Percentiles rank a stretch among this genome's conserved stretches.
Evolutionary conservation across 2,113 vertebrate genomes (phyloP).

Genomic region (Megaceryle maxima): DNA sequence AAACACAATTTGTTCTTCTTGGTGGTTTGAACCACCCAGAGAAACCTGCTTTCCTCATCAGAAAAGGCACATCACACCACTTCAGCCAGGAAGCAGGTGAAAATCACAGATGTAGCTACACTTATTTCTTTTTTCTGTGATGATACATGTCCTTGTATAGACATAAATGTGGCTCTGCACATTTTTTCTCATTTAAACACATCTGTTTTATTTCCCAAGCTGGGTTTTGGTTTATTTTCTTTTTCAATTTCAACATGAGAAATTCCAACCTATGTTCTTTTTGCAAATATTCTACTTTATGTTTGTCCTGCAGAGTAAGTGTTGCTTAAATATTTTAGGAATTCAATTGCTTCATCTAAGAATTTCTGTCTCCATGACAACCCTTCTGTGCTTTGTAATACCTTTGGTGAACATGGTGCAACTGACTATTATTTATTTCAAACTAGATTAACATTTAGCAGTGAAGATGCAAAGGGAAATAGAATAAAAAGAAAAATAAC

Average conservation of each 20-base stretch:
- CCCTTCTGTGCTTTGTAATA: constrained; percentile 44
- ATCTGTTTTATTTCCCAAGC: neutral
- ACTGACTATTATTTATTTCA: constrained; percentile 10
- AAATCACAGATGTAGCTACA: neutral
- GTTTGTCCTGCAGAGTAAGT: constrained; percentile 25
- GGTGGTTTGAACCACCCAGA: neutral
- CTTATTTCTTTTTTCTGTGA: neutral
- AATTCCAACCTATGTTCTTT: neutral
- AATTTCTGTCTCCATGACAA: constrained; percentile 66
- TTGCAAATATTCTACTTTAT: neutral
- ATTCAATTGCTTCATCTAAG: neutral
- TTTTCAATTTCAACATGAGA: neutral
- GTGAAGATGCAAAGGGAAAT: neutral
- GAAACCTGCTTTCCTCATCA: neutral
- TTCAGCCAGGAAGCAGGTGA: neutral
- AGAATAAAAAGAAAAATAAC: neutral
- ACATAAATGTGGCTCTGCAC: neutral
- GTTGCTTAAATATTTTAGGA: constrained; percentile 63
- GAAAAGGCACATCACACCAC: neutral
- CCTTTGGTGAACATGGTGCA: neutral
- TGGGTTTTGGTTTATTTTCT: neutral
- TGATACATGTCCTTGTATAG: neutral
- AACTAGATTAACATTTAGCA: neutral
- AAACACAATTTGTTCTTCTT: neutral
- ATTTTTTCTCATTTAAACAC: neutral